Percentiles rank a stretch among this genome's conserved stretches.
These are phyloP conservation scores for Gambusia holbrooki DNA, from an alignment of 2,113 vertebrate genomes.

Conservation along the genomic window DNA sequence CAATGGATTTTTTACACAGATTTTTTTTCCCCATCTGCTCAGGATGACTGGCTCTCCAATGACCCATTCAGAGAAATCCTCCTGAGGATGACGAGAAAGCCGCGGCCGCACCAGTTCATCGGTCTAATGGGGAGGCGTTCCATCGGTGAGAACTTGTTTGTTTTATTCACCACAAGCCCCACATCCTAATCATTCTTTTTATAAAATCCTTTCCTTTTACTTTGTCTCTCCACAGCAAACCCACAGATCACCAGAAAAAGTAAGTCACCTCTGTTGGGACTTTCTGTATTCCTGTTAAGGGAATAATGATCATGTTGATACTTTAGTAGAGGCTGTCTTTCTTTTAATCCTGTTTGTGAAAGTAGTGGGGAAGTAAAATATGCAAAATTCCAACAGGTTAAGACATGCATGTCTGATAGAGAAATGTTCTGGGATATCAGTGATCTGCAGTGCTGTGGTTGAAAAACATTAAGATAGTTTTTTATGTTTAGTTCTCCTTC, in stretches of 20 bases:
- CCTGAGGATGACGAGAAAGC: conserved; percentile 92
- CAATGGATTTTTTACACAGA: background rate
- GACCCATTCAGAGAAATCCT: conserved; percentile 87
- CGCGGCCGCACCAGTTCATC: conserved; percentile 93
- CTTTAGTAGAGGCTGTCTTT: no score
- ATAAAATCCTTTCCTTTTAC: no score
- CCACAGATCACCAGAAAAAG: conserved; percentile 93
- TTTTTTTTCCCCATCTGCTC: background rate
- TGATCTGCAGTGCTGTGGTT: no score
- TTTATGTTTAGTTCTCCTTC: no score
- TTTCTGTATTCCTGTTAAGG: background rate
- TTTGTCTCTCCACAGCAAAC: conserved; percentile 79
- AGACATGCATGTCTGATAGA: no score
- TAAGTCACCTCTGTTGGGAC: conserved; percentile 80
- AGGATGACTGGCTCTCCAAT: conserved; percentile 78
- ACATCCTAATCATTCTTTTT: background rate
- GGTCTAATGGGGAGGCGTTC: conserved; percentile 97
- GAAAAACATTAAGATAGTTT: no score
- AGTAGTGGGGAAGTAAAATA: no score
- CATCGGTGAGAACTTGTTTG: conserved; percentile 80
- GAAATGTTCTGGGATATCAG: no score
- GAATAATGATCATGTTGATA: background rate
- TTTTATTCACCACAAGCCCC: background rate
- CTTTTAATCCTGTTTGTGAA: no score
- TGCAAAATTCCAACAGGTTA: no score